Conservation (phyloP, 2,888 invertebrate genomes). For the Lasioglossum oenotherae region DNA sequence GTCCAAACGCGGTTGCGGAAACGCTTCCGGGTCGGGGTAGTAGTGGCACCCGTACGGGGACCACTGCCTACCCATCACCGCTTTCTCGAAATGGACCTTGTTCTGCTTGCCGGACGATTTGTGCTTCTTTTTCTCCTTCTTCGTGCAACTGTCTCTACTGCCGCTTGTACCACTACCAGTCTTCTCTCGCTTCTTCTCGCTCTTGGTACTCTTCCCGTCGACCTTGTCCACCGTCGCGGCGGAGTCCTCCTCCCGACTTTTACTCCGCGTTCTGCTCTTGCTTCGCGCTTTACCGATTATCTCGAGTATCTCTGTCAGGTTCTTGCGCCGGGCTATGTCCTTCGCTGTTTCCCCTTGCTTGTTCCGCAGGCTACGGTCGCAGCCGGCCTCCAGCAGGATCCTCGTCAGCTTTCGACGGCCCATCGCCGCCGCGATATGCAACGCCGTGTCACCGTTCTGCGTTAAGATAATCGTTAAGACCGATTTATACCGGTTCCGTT, state of each 20-base stretch:
- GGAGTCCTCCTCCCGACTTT: slow-evolving; percentile 72
- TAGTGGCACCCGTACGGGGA: slow-evolving; percentile 97
- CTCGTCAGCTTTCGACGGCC: slow-evolving; percentile 95
- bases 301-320: slow-evolving; percentile 92
- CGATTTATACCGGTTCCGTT: too few species aligned
- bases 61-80: slow-evolving; percentile 86
- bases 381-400: slow-evolving; percentile 94
- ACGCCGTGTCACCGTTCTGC: slow-evolving; percentile 95
- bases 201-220: slow-evolving; percentile 71
- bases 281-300: slow-evolving; percentile 86
- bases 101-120: slow-evolving; percentile 76
- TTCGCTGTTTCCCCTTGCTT: slow-evolving; percentile 95
- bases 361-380: slow-evolving; percentile 89
- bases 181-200: slow-evolving; percentile 84
- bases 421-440: slow-evolving; percentile 98
- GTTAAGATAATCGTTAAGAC: slow-evolving; percentile 6
- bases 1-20: slow-evolving; percentile 93
- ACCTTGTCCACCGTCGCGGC: slow-evolving; percentile 57
- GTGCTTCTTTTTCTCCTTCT: slow-evolving; percentile 81
- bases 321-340: slow-evolving; percentile 95
- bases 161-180: slow-evolving; percentile 85
- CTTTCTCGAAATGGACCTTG: slow-evolving; percentile 85
- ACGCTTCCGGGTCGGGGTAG: slow-evolving; percentile 93
- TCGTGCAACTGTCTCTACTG: slow-evolving; percentile 84
- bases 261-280: slow-evolving; percentile 77